Conservation (phyloP, 2,113 vertebrate genomes). For the Drymodes brunneopygia region DNA sequence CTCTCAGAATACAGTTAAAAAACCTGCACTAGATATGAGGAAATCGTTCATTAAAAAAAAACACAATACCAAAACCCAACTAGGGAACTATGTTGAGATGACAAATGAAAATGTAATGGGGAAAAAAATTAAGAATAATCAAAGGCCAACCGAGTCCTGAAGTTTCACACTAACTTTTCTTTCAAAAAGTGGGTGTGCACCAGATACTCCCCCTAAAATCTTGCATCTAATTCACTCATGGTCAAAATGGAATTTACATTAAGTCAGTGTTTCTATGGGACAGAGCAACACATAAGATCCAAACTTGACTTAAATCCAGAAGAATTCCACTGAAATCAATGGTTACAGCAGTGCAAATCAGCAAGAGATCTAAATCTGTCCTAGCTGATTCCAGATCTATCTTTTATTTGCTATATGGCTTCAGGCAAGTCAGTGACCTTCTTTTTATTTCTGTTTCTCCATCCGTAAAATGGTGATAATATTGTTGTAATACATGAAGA, state of each 20-base stretch:
- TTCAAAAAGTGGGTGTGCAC: background rate
- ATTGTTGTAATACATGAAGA: conserved; percentile 2
- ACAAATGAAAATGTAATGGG: background rate
- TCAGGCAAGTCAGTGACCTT: conserved; percentile 63
- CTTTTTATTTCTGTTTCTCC: conserved; percentile 63
- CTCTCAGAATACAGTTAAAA: background rate
- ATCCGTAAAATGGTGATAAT: conserved; percentile 59
- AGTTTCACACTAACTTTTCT: background rate
- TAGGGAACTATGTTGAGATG: background rate
- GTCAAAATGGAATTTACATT: background rate
- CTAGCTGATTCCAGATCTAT: conserved; percentile 67
- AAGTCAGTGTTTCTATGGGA: background rate
- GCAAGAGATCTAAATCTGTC: conserved; percentile 61
- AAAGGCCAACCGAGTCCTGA: background rate
- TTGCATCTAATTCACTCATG: background rate
- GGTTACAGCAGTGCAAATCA: conserved; percentile 11
- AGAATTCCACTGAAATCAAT: conserved; percentile 29
- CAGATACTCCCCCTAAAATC: background rate
- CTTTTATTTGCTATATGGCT: conserved; percentile 62
- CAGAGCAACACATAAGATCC: background rate
- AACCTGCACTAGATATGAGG: background rate
- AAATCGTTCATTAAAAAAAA: background rate
- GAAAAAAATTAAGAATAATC: background rate
- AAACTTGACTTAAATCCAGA: background rate
- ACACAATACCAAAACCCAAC: background rate